These are phyloP conservation scores for Calliopsis andreniformis DNA, from an alignment of 1,140 invertebrate genomes.

Conservation along the genomic window DNA sequence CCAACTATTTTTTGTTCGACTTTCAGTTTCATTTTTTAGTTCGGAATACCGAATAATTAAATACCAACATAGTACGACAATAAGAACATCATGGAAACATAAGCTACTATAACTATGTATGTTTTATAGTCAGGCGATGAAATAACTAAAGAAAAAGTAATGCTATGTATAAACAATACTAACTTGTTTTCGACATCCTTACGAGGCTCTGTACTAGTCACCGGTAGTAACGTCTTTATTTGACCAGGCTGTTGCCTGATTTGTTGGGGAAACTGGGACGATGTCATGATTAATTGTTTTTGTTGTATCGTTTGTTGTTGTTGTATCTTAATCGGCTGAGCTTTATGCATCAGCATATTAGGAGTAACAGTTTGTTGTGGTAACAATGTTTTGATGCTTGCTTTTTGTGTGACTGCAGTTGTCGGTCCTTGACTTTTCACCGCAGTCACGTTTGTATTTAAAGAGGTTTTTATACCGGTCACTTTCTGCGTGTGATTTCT, in stretches of 20 bases:
- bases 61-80: not conserved
- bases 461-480: conserved; percentile 66
- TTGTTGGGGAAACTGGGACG: conserved; percentile 63
- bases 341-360: conserved; percentile 62
- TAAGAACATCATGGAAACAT: too few relatives aligned
- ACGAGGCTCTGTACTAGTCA: conserved; percentile 57
- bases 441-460: conserved; percentile 70
- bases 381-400: conserved; percentile 68
- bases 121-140: not conserved
- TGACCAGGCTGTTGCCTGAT: conserved; percentile 65
- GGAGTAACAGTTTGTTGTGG: conserved; percentile 63
- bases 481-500: conserved; percentile 71
- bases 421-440: conserved; percentile 57
- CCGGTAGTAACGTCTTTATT: conserved; percentile 72
- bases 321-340: conserved; percentile 70
- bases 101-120: too few relatives aligned
- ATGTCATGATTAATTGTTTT: conserved; percentile 67
- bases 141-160: not conserved
- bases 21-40: not conserved
- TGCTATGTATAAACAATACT: conserved; percentile 27
- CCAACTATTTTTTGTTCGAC: too few relatives aligned
- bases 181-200: conserved; percentile 70
- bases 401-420: conserved; percentile 54
- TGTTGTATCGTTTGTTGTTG: conserved; percentile 69
- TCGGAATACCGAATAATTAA: not conserved